These are phyloP conservation scores for Phymanthus crucifer DNA, from an alignment of 92 coral and sea anemone species.

Conservation along the genomic window DNA sequence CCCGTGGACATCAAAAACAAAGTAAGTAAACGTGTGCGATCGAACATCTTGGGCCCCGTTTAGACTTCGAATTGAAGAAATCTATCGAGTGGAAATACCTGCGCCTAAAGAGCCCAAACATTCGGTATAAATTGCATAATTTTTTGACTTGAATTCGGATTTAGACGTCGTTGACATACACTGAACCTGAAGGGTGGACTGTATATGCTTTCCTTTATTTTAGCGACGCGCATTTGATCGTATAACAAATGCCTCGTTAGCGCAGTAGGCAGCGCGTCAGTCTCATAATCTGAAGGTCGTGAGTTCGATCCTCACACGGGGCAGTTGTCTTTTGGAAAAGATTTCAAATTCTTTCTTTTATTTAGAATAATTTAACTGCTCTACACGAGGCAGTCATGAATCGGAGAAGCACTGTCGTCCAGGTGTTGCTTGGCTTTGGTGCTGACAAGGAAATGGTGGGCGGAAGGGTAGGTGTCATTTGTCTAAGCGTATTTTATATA, in stretches of 20 bases:
- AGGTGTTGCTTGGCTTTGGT: slow-evolving; percentile 85
- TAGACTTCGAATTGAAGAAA: too few species aligned
- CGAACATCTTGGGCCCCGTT: too few species aligned
- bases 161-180: too few species aligned
- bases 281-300: slow-evolving; percentile 97
- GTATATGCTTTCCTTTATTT: too few species aligned
- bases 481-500: neutral
- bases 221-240: neutral
- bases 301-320: slow-evolving; percentile 99
- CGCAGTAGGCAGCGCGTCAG: slow-evolving; percentile 78
- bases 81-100: too few species aligned
- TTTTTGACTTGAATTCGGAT: too few species aligned
- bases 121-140: too few species aligned
- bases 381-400: slow-evolving; percentile 82
- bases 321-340: neutral
- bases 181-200: too few species aligned
- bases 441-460: slow-evolving; percentile 82
- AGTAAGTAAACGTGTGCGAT: slow-evolving; percentile 35
- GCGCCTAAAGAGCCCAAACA: too few species aligned
- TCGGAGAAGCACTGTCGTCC: slow-evolving; percentile 73
- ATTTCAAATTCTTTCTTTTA: neutral
- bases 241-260: slow-evolving; percentile 46
- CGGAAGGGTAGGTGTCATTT: slow-evolving; percentile 65
- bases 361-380: slow-evolving; percentile 81
- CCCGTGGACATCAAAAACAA: slow-evolving; percentile 80